phyloP scores from a whole-genome alignment of 2,797 vertebrate species.

The Eupleurogrammus muticus region DNA sequence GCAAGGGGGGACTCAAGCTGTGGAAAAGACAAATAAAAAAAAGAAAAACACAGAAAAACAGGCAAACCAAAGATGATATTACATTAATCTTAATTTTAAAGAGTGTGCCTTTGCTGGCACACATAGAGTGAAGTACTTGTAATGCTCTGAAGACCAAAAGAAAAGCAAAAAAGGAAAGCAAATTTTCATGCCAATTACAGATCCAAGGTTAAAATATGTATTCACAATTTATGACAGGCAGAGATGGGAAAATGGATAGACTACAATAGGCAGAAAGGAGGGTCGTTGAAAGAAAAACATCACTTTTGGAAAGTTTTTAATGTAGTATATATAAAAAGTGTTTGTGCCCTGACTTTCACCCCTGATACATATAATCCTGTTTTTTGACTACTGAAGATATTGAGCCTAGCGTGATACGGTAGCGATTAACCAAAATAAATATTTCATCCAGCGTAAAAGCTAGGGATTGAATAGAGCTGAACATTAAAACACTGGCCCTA shows the following conservation, averaged over 20 bases:
- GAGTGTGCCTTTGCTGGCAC: conserved; percentile 26
- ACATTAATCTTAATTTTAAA: conserved; percentile 28
- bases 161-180: conserved; percentile 16
- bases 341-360: conserved; percentile 79
- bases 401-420: conserved; percentile 66
- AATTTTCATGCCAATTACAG: conserved; percentile 39
- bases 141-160: conserved; percentile 22
- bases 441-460: conserved; percentile 75
- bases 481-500: conserved; percentile 79
- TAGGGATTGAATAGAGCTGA: conserved; percentile 69
- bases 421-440: conserved; percentile 82
- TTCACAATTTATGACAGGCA: conserved; percentile 44
- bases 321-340: conserved; percentile 54
- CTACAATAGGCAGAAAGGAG: conserved; percentile 32
- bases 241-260: conserved; percentile 37
- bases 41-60: conserved; percentile 24
- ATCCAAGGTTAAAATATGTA: conserved; percentile 32
- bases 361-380: conserved; percentile 73
- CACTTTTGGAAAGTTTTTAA: conserved; percentile 65
- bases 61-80: conserved; percentile 26
- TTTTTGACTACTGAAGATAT: conserved; percentile 66
- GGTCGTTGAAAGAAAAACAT: conserved; percentile 53
- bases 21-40: conserved; percentile 39
- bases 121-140: conserved; percentile 31
- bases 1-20: conserved; percentile 55